Evolutionary conservation across 2,113 vertebrate species (phyloP).

Genomic region (Nematolebias whitei): DNA sequence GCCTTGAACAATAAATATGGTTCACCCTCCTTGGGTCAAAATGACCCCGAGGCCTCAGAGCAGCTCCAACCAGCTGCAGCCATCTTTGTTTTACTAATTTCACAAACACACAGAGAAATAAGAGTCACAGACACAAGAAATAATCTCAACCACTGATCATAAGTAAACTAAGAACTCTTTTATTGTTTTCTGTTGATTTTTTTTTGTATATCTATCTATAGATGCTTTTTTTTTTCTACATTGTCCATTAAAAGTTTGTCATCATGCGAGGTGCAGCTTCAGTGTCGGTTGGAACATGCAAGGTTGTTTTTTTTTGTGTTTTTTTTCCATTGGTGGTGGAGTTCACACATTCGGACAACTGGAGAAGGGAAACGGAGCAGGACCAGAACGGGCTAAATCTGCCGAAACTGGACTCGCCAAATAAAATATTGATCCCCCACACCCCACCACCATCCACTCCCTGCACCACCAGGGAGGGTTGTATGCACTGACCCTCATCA

Average conservation of each 20-base stretch:
- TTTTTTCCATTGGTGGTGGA: constrained; percentile 54
- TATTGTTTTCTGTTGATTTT: constrained; percentile 77
- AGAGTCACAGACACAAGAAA: constrained; percentile 37
- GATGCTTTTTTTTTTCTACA: constrained; percentile 68
- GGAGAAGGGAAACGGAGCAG: constrained; percentile 25
- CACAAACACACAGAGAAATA: constrained; percentile 22
- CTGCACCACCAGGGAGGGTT: background rate
- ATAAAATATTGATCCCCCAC: background rate
- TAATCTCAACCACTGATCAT: constrained; percentile 64
- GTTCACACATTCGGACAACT: constrained; percentile 67
- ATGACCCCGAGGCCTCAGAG: too few relatives aligned
- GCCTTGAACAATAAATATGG: too few relatives aligned
- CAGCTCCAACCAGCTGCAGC: background rate
- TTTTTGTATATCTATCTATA: constrained; percentile 76
- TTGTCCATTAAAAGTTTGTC: constrained; percentile 80
- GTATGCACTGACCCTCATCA: constrained; percentile 42
- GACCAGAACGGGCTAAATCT: constrained; percentile 20
- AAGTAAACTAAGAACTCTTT: constrained; percentile 83
- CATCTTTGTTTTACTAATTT: background rate
- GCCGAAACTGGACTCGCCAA: constrained; percentile 28
- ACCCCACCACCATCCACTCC: background rate
- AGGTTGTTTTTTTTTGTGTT: constrained; percentile 70
- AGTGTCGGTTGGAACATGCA: constrained; percentile 81
- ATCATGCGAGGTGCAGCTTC: constrained; percentile 84
- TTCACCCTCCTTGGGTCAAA: too few relatives aligned